Evolutionary conservation across 2,888 invertebrate species (phyloP).

Genomic region (Cephus pygmeus): DNA sequence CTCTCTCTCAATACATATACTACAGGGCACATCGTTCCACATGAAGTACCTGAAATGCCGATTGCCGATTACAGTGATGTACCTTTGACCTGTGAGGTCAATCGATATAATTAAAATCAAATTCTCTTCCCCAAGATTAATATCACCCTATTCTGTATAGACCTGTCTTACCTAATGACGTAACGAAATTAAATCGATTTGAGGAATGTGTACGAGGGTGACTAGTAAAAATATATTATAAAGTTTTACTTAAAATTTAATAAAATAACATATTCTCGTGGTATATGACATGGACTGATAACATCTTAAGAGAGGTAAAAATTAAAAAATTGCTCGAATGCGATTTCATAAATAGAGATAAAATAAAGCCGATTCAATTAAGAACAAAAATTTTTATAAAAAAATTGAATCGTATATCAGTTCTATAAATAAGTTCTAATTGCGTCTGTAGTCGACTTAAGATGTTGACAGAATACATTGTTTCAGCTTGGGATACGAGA

Average conservation of each 20-base stretch:
- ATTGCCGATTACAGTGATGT: not conserved
- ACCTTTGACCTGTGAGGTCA: not conserved
- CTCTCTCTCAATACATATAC: not conserved
- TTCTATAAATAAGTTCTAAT: too few species aligned
- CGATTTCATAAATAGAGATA: not conserved
- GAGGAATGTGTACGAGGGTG: not conserved
- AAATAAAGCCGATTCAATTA: not conserved
- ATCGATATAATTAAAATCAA: slow-evolving; percentile 5
- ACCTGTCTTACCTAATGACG: not conserved
- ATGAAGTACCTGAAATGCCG: not conserved
- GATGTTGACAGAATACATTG: too few species aligned
- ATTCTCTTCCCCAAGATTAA: not conserved
- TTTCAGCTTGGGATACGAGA: too few species aligned
- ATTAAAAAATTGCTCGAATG: not conserved
- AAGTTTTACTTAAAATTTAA: not conserved
- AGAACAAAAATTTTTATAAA: not conserved
- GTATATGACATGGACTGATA: too few species aligned
- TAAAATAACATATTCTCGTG: not conserved
- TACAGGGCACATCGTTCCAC: not conserved
- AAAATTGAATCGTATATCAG: too few species aligned
- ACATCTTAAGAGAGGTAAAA: not conserved
- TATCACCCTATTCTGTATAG: not conserved
- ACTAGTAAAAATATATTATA: not conserved
- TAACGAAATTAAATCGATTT: not conserved
- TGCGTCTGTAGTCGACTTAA: too few species aligned